phyloP scores from a whole-genome alignment of 2,797 vertebrate genomes.

The Nasua narica region DNA sequence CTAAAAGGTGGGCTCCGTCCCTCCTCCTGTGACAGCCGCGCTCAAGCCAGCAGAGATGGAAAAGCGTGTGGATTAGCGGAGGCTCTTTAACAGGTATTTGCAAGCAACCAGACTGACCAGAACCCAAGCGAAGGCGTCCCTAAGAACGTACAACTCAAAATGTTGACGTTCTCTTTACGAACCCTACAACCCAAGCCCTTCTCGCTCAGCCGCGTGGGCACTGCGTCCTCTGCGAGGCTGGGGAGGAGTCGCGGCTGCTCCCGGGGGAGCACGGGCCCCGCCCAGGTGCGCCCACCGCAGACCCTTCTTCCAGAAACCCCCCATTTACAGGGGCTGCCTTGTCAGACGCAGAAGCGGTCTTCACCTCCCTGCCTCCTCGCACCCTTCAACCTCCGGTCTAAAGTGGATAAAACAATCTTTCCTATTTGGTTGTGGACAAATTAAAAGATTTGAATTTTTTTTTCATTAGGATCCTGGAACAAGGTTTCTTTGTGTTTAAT shows the following conservation, averaged over 20 bases:
- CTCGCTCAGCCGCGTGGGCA: background rate
- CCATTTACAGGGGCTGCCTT: background rate
- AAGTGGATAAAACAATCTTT: conserved; percentile 9
- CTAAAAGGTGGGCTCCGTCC: background rate
- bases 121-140: background rate
- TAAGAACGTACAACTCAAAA: background rate
- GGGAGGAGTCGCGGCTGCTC: background rate
- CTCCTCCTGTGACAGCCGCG: background rate
- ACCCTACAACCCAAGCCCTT: background rate
- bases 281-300: background rate
- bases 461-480: conserved; percentile 75
- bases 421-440: conserved; percentile 79
- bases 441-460: conserved; percentile 54
- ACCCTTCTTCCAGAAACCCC: background rate
- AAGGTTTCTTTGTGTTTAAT: conserved; percentile 77
- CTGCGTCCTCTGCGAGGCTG: background rate
- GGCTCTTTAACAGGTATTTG: background rate
- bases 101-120: background rate
- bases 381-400: background rate
- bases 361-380: background rate
- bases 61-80: background rate
- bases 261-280: background rate
- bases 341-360: background rate
- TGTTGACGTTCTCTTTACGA: background rate
- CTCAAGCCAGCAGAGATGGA: background rate